These are phyloP conservation scores for Chymomyza procnemis DNA, from an alignment of 2,888 invertebrate genomes.

Conservation along the genomic window DNA sequence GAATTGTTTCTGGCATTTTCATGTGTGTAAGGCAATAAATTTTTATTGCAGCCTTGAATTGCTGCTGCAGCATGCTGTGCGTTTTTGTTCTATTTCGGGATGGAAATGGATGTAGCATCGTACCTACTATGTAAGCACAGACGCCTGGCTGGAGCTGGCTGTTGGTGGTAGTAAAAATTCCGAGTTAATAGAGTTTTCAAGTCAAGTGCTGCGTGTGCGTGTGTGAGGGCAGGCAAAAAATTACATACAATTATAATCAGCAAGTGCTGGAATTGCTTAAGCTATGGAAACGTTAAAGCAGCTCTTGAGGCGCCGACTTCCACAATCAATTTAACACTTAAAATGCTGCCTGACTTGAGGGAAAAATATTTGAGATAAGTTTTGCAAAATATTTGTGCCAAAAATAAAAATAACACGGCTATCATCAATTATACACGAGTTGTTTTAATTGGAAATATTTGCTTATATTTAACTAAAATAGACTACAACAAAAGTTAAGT, in stretches of 20 bases:
- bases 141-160: conserved; percentile 18
- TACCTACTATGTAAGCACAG: background rate
- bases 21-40: conserved; percentile 29
- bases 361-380: background rate
- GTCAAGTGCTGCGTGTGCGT: background rate
- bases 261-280: background rate
- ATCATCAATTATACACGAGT: conserved; percentile 64
- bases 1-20: background rate
- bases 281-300: background rate
- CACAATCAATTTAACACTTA: background rate
- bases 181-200: conserved; percentile 7
- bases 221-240: too few relatives aligned
- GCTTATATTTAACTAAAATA: background rate
- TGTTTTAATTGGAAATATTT: conserved; percentile 14
- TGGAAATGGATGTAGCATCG: conserved; percentile 8
- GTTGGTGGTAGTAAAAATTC: conserved; percentile 23
- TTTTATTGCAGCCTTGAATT: conserved; percentile 35
- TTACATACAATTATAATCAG: too few relatives aligned
- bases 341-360: background rate
- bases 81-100: conserved; percentile 4
- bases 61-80: conserved; percentile 20
- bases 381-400: conserved; percentile 20
- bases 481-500: conserved; percentile 24
- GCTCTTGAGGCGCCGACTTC: background rate
- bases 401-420: conserved; percentile 39